Evolutionary conservation across 2,888 invertebrate species (phyloP).

Genomic region (Willowsia nigromaculata): DNA sequence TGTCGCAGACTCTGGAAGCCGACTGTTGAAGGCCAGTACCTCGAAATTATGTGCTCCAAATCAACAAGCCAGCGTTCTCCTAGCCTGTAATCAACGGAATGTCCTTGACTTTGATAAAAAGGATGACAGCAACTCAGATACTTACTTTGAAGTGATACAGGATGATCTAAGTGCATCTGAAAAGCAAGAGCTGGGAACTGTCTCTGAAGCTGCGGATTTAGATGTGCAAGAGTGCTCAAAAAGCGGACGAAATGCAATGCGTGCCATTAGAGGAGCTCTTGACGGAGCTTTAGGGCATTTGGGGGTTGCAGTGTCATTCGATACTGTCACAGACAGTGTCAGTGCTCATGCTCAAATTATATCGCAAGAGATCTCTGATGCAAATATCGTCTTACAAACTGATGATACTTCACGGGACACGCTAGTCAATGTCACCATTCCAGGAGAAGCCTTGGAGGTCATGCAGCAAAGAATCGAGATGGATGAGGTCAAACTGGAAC

Average conservation of each 20-base stretch:
- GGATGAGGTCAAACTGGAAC: not conserved
- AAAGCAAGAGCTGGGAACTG: not conserved
- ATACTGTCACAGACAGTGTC: not conserved
- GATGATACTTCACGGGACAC: not conserved
- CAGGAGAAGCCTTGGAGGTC: not conserved
- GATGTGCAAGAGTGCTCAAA: not conserved
- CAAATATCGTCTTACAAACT: not conserved
- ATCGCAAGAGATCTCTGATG: not conserved
- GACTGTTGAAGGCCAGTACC: slow-evolving; percentile 16
- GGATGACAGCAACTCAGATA: slow-evolving; percentile 28
- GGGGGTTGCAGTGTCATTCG: not conserved
- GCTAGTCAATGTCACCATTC: not conserved
- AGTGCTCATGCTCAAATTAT: slow-evolving; percentile 9
- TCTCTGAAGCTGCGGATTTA: not conserved
- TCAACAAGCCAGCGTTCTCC: not conserved
- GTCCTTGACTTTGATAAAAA: not conserved
- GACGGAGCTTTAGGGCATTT: slow-evolving; percentile 19
- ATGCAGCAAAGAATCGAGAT: not conserved
- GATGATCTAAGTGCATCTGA: not conserved
- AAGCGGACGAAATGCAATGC: not conserved
- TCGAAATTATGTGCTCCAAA: not conserved
- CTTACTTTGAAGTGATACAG: slow-evolving; percentile 38
- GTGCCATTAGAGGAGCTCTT: slow-evolving; percentile 16
- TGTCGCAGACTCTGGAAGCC: slow-evolving; percentile 38
- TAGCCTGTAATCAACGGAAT: not conserved